Evolutionary conservation across 1,140 invertebrate genomes (phyloP), one percentile per base, ranked within the genome.

Genomic region (honey bee (Apis mellifera)): DNA sequence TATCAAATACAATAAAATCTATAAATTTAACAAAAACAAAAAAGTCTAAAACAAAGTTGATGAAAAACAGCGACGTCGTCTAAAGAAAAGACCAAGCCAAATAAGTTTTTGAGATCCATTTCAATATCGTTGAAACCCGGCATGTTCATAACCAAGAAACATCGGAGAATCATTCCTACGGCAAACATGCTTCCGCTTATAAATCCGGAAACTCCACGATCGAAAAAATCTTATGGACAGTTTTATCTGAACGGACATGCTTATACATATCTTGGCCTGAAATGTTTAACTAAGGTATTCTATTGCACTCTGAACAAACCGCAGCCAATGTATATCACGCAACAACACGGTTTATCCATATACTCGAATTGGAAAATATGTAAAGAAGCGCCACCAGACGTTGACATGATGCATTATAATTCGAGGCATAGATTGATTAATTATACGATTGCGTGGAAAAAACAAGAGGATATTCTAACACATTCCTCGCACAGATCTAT

Each of bases 321-420:
- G 1, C 98, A 99, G 92, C 98, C 99, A 0, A 99, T 98, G 94
- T 99, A 99, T 92, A 98, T 99, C 60, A 96, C 96, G 1, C 97
- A 98, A 90, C 97, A 98, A 92, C 96, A 97, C 84, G 98, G 97
- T 89, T 94, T 99, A 60, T 99, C 98, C 21, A 99, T 99, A 98
- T 99, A 99, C 90, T 99, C 98, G 15, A 99, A 99, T 92, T 99
- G 99, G 99, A 97, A 98, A 94, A 95, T 97, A 90, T 96, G 96
- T 91, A 95, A 96, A 88, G 96, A 97, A 90, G 94, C 96, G 76
- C 95, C 96, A 86, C 96, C 96, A 69, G 96, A 97, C 93, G 95
- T 96, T 55, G 96, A 97, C 68, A 94, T 98, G 88, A 95, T 95
- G 66, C 95, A 97, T 17, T 97, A 97, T 90, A 97, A 97, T 93